These are phyloP conservation scores for Harpalus rufipes DNA, from an alignment of 2,888 invertebrate species.

Conservation along the genomic window DNA sequence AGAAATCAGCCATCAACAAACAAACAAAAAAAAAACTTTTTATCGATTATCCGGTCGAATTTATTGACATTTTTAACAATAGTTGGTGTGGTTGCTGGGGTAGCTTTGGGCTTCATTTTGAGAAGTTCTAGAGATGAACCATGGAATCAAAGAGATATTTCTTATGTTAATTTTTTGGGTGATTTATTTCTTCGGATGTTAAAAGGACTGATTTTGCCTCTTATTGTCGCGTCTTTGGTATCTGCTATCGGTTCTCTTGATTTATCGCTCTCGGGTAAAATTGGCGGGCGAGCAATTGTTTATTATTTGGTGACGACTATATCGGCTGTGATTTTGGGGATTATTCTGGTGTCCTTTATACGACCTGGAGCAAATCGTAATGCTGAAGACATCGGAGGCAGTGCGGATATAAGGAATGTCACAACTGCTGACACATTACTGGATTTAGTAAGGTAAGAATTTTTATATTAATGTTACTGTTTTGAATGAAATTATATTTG, in stretches of 20 bases:
- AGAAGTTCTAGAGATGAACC: slow-evolving; percentile 73
- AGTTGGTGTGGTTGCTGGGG: slow-evolving; percentile 80
- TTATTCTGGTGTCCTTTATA: slow-evolving; percentile 83
- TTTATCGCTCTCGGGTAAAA: slow-evolving; percentile 82
- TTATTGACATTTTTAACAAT: slow-evolving; percentile 81
- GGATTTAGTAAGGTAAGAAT: slow-evolving; percentile 83
- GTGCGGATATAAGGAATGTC: slow-evolving; percentile 74
- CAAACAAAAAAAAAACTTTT: slow-evolving; percentile 68
- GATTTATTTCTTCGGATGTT: slow-evolving; percentile 87
- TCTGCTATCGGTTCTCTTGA: slow-evolving; percentile 86
- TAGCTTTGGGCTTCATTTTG: slow-evolving; percentile 78
- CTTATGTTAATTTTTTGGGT: slow-evolving; percentile 85
- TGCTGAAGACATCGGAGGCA: slow-evolving; percentile 66
- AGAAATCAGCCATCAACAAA: slow-evolving; percentile 19
- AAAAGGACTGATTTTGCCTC: slow-evolving; percentile 86
- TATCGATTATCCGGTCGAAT: slow-evolving; percentile 76
- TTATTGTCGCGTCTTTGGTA: slow-evolving; percentile 84
- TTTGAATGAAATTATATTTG: neutral
- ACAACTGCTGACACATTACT: slow-evolving; percentile 85
- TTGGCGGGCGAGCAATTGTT: slow-evolving; percentile 83
- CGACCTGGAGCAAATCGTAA: slow-evolving; percentile 79
- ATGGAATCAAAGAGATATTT: slow-evolving; percentile 81
- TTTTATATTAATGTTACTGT: neutral
- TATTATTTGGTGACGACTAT: slow-evolving; percentile 86
- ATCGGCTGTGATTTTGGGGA: slow-evolving; percentile 85